phyloP scores from a whole-genome alignment of 1,140 invertebrate species.

The Leptopilina boulardi region DNA sequence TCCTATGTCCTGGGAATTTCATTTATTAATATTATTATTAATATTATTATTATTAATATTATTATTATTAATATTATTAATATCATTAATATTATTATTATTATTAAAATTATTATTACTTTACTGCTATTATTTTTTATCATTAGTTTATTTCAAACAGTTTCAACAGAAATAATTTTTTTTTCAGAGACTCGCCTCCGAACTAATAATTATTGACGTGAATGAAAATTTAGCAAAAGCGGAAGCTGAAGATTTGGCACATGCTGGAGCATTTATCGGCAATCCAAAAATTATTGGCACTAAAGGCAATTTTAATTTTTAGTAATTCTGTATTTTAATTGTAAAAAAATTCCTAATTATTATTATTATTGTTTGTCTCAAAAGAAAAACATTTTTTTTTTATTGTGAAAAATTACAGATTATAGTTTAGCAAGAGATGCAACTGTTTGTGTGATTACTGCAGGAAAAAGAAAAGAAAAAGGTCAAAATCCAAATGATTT shows the following conservation, averaged over 20 bases:
- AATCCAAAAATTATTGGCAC: slow-evolving; percentile 65
- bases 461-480: slow-evolving; percentile 76
- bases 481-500: slow-evolving; percentile 74
- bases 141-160: too few relatives aligned
- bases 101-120: not conserved
- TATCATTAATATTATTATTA: too few relatives aligned
- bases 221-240: slow-evolving; percentile 78
- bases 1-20: too few relatives aligned
- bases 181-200: slow-evolving; percentile 77
- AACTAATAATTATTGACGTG: slow-evolving; percentile 78
- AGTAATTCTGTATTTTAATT: too few relatives aligned
- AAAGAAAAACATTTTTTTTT: not conserved
- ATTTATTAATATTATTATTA: too few relatives aligned
- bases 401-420: slow-evolving; percentile 66
- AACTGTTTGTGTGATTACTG: slow-evolving; percentile 79
- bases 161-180: too few relatives aligned
- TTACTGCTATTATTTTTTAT: slow-evolving; percentile 38
- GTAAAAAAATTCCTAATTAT: too few relatives aligned
- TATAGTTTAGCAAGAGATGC: slow-evolving; percentile 77
- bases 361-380: too few relatives aligned
- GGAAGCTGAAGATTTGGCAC: slow-evolving; percentile 79
- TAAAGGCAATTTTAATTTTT: slow-evolving; percentile 55
- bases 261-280: slow-evolving; percentile 77
- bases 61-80: too few relatives aligned
- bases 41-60: too few relatives aligned